Evolutionary conservation across 2,797 vertebrate species (phyloP), one percentile per base, ranked within the genome.

Genomic region (Crocodylus rhombifer): DNA sequence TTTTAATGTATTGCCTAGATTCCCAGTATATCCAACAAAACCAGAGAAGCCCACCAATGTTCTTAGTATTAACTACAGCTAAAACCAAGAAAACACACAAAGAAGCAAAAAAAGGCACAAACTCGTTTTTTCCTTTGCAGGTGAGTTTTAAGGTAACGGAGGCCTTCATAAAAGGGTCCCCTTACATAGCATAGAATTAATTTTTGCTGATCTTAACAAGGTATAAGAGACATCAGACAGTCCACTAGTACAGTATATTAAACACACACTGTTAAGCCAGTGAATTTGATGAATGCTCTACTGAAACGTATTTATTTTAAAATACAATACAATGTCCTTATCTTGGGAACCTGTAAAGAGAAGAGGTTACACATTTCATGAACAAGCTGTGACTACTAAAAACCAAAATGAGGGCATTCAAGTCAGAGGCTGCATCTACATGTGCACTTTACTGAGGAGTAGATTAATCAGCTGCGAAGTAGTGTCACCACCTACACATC

Each of bases 131-230:
- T 73, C 69, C 7, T 73, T 51, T 73, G 36, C 36, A 51, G 51
- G 69, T 51, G 25, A 73, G 14, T 14, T 4, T 73, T 89, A 36
- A 60, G 58, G 20, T 60, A 77, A 58, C 2, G 15, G 25, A 86
- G 86, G 76, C 18, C 77, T 76, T 69, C 20, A 86, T 61, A 17
- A 51, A 62, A 14, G 87, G 73, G 33, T 0, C 90, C n/a, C 42
- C 0, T 0, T 3, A 75, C 1, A 7, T 4, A 20, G 23, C 79
- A 71, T 25, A 58, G 15, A 62, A 17, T 1, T 2, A 81, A 80
- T 0, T 0, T 30, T 8, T 20, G 10, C 16, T 57, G 26, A 61
- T 79, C 82, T 84, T 76, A 84, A 25, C 33, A 6, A 86, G 80
- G 28, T 12, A 7, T 10, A 79, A 62, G 13, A 30, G 13, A 55